Conservation (phyloP, 2,888 invertebrate genomes). For the Eristalis arbustorum region DNA sequence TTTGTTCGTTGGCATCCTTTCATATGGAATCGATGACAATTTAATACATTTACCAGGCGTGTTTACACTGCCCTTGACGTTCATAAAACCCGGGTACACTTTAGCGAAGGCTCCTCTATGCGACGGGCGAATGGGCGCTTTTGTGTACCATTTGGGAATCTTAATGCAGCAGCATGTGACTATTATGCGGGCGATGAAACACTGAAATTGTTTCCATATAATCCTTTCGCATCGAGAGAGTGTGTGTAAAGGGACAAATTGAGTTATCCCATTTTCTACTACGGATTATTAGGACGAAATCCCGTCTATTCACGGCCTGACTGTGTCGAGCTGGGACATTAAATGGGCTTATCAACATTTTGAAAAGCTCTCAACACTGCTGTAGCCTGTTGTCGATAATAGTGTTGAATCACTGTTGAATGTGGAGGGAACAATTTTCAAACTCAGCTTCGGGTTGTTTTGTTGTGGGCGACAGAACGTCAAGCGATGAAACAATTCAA, state of each 20-base stretch:
- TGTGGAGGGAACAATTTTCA: too few species aligned
- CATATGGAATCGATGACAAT: conserved; percentile 62
- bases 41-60: conserved; percentile 67
- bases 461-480: too few species aligned
- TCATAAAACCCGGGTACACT: conserved; percentile 61
- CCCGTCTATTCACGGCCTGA: background rate
- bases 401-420: too few species aligned
- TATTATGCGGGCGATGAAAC: conserved; percentile 41
- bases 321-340: background rate
- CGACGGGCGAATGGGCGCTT: background rate
- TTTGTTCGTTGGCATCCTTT: conserved; percentile 53
- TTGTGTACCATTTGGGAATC: conserved; percentile 16
- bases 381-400: background rate
- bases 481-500: too few species aligned
- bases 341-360: background rate
- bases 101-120: background rate
- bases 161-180: conserved; percentile 39
- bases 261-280: conserved; percentile 40
- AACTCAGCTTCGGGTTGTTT: too few species aligned
- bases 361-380: background rate
- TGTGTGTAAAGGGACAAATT: conserved; percentile 12
- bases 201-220: conserved; percentile 44
- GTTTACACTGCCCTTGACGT: conserved; percentile 68
- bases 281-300: conserved; percentile 26
- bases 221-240: conserved; percentile 46